phyloP scores from a whole-genome alignment of 1,140 invertebrate genomes.

The Venturia canescens region DNA sequence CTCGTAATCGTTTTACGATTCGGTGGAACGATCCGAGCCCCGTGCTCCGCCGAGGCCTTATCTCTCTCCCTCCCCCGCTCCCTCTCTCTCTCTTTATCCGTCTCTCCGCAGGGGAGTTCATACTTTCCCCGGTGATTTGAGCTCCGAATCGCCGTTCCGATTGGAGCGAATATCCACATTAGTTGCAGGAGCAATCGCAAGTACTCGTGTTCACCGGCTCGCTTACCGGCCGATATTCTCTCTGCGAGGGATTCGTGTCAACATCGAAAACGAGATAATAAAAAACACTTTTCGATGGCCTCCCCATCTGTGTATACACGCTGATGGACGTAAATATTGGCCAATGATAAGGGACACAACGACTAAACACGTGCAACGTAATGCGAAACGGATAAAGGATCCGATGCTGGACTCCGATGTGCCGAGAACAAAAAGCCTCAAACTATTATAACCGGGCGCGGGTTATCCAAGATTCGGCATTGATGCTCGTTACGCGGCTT shows the following conservation, averaged over 20 bases:
- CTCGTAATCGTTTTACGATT: slow-evolving; percentile 55
- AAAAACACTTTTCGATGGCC: slow-evolving; percentile 27
- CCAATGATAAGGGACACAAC: slow-evolving; percentile 25
- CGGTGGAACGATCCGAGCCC: slow-evolving; percentile 46
- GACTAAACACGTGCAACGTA: slow-evolving; percentile 12
- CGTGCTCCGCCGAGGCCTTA: slow-evolving; percentile 41
- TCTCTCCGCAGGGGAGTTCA: slow-evolving; percentile 15
- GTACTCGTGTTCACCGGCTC: background rate
- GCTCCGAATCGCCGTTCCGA: slow-evolving; percentile 34
- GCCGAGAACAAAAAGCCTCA: background rate
- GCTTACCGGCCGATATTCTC: slow-evolving; percentile 2
- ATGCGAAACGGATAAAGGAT: slow-evolving; percentile 28
- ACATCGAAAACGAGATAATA: slow-evolving; percentile 27
- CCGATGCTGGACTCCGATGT: background rate
- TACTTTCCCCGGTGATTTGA: slow-evolving; percentile 50
- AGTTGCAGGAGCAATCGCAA: background rate
- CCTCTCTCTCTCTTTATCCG: background rate
- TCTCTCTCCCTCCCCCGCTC: slow-evolving; percentile 34
- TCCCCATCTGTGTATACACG: slow-evolving; percentile 8
- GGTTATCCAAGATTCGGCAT: background rate
- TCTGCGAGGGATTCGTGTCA: slow-evolving; percentile 2
- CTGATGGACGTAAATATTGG: slow-evolving; percentile 37
- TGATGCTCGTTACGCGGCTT: background rate
- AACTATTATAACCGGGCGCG: too few relatives aligned
- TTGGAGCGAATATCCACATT: slow-evolving; percentile 32